These are phyloP conservation scores for Miichthys miiuy DNA, from an alignment of 2,797 vertebrate species.

Conservation along the genomic window DNA sequence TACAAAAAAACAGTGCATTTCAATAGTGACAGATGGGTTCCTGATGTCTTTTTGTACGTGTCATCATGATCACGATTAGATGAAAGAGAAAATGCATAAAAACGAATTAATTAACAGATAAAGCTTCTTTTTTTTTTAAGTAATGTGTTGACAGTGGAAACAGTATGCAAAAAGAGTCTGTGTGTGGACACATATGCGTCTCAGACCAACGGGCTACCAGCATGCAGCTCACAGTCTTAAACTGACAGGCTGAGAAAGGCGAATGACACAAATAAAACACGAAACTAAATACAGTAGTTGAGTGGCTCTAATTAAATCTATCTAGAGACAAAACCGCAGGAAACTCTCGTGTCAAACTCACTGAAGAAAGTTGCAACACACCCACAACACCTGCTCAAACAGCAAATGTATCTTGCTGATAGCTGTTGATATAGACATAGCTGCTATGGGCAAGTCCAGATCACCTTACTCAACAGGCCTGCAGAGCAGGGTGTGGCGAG, in stretches of 20 bases:
- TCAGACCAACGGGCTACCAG: not conserved
- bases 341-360: slow-evolving; percentile 19
- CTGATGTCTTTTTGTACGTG: not conserved
- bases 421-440: slow-evolving; percentile 77
- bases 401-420: slow-evolving; percentile 76
- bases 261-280: slow-evolving; percentile 12
- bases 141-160: not conserved
- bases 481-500: slow-evolving; percentile 64
- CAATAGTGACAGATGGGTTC: not conserved
- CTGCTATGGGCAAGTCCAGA: slow-evolving; percentile 82
- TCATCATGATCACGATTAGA: not conserved
- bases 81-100: not conserved
- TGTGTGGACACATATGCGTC: not conserved
- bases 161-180: not conserved
- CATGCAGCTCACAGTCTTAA: not conserved
- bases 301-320: not conserved
- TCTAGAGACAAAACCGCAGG: slow-evolving; percentile 13
- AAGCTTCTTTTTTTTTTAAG: not conserved
- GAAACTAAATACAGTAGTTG: not conserved
- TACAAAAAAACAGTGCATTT: not conserved
- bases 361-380: slow-evolving; percentile 59
- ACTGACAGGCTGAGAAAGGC: not conserved
- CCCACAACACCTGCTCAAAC: slow-evolving; percentile 72
- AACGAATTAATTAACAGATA: not conserved
- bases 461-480: slow-evolving; percentile 81